These are phyloP conservation scores for Meloidogyne floridensis DNA, from an alignment of 1,140 invertebrate species.

Conservation along the genomic window DNA sequence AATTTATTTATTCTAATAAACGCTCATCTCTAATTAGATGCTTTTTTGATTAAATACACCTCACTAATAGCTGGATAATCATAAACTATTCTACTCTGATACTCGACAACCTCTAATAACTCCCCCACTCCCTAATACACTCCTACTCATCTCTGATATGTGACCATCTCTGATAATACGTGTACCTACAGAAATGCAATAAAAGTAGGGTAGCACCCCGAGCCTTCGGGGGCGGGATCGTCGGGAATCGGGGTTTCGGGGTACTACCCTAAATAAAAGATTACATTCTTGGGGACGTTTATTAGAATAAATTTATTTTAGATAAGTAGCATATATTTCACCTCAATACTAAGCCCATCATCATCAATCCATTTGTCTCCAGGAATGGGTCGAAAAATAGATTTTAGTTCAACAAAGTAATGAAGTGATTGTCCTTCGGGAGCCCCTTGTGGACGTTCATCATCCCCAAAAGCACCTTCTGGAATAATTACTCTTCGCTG, in stretches of 20 bases:
- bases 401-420: constrained; percentile 61
- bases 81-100: too few relatives aligned
- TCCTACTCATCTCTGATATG: too few relatives aligned
- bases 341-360: constrained; percentile 59
- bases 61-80: too few relatives aligned
- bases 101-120: too few relatives aligned
- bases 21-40: neutral
- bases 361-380: constrained; percentile 64
- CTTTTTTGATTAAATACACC: too few relatives aligned
- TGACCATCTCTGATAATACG: too few relatives aligned
- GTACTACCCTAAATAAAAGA: too few relatives aligned
- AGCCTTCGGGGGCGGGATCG: too few relatives aligned
- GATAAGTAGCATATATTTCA: neutral
- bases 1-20: neutral
- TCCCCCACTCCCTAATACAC: too few relatives aligned
- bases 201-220: too few relatives aligned
- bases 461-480: constrained; percentile 48
- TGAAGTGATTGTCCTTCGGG: constrained; percentile 36
- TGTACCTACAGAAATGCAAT: too few relatives aligned
- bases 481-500: constrained; percentile 55
- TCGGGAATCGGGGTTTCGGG: neutral
- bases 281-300: neutral
- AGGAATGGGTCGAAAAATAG: constrained; percentile 59
- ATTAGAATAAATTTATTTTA: neutral
- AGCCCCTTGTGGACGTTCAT: constrained; percentile 50